Base-by-base conservation (phyloP, 2,797 vertebrate genomes). In the Tokudaia tokunoshimensis region DNA sequence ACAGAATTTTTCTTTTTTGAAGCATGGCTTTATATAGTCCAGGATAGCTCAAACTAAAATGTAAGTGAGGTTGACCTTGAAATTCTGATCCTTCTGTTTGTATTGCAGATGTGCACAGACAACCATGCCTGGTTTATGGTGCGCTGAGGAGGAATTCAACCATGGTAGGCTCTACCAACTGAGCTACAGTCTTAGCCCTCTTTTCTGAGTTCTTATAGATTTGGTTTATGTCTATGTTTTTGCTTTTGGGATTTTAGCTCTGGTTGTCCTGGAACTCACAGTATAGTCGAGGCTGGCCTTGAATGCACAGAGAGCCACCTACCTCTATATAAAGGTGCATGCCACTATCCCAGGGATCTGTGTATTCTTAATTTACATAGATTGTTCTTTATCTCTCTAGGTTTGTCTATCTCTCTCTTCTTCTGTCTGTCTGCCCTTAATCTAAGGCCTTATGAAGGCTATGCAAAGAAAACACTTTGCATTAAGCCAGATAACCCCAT, bases 1-100 rank as follows among this genome's bases (percentile, higher is more conserved):
- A 15, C 26, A 34, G 22, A 95, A 75, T 87, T 92, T 93, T 93
- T 41, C 26, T 41, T 44, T 83, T 84, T 65, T 20, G 82, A 84
- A 47, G 26, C 41, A 65, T 31, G 4, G 15, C 41, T 65, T 63
- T 7, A 44, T 34, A 59, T 84, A 63, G 44, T 44, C 15, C 37
- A 63, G 59, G 37, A 37, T 84, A 41, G 15, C 81, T 84, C 41
- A 63, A 44, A 84, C 37, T 63, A 44, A 61, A 61, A 81, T 83
- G 81, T 61, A 63, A n/a, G 24, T 61, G 37, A 83, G 57, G 14
- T 61, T 61, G 37, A 11, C n/a, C 81, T 61, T 84, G 59, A 65
- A 31, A 4, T 65, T 84, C 82, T 65, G 57, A 29, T 20, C 37
- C 4, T 47, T 26, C 12, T 84, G 29, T 19, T 47, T 84, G 26